Evolutionary conservation across 2,797 vertebrate genomes (phyloP).

Genomic region (Platalea minor): DNA sequence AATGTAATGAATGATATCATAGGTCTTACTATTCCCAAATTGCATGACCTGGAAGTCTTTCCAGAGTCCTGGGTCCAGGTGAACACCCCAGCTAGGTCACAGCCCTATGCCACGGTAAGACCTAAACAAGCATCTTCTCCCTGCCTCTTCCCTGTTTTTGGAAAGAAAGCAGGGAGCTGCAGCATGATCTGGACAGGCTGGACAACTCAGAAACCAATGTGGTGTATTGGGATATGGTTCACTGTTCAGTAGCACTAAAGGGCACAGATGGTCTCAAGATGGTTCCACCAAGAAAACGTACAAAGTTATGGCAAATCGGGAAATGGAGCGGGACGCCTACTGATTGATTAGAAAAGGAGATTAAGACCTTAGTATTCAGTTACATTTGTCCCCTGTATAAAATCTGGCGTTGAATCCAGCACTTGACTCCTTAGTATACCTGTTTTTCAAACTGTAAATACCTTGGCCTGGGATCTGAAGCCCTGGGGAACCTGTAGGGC

Average conservation of each 20-base stretch:
- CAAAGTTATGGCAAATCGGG: not conserved
- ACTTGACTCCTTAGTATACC: not conserved
- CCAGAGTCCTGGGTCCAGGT: not conserved
- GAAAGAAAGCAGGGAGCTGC: not conserved
- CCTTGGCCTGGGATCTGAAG: not conserved
- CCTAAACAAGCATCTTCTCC: not conserved
- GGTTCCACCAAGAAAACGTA: not conserved
- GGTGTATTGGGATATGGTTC: not conserved
- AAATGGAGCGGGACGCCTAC: not conserved
- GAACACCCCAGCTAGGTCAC: not conserved
- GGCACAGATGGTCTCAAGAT: not conserved
- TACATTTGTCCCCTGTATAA: not conserved
- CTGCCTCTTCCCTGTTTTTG: not conserved
- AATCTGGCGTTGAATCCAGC: not conserved
- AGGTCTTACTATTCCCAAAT: not conserved
- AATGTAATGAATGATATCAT: not conserved
- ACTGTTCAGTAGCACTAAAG: not conserved
- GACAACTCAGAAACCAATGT: not conserved
- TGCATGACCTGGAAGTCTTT: not conserved
- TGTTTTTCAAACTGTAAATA: conserved; percentile 12
- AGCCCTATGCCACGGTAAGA: not conserved
- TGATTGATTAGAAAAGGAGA: not conserved
- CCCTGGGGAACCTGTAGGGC: not conserved
- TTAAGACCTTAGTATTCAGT: not conserved
- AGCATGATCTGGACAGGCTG: not conserved